Conservation (phyloP, 2,113 vertebrate genomes). For the Rhipidura dahli region DNA sequence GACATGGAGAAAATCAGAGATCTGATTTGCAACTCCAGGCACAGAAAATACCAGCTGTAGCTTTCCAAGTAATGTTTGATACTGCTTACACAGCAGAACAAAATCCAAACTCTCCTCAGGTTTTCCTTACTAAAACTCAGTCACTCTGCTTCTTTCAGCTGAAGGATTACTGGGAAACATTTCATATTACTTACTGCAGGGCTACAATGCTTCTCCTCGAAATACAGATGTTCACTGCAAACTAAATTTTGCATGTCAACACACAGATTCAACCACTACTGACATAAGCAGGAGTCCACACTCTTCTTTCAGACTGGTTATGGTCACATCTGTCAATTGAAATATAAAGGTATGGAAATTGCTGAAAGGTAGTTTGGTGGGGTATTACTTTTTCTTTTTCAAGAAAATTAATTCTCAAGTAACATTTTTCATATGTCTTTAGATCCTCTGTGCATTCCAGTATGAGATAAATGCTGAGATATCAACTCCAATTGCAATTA, state of each 20-base stretch:
- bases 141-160: background rate
- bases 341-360: background rate
- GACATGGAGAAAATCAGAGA: background rate
- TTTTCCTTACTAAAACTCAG: background rate
- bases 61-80: fast-evolving
- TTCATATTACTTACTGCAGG: background rate
- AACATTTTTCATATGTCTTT: background rate
- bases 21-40: background rate
- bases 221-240: background rate
- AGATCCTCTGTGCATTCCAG: background rate
- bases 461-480: background rate
- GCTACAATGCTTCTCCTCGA: background rate
- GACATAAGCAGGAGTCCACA: background rate
- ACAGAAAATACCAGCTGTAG: background rate
- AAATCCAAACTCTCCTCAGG: background rate
- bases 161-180: background rate
- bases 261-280: background rate
- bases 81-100: background rate
- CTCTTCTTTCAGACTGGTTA: background rate
- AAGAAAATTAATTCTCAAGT: background rate
- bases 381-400: background rate
- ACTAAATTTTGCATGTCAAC: background rate
- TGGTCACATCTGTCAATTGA: background rate
- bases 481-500: background rate
- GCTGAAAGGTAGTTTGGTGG: background rate